phyloP scores from a whole-genome alignment of 2,113 vertebrate species.

The Lagopus leucura region DNA sequence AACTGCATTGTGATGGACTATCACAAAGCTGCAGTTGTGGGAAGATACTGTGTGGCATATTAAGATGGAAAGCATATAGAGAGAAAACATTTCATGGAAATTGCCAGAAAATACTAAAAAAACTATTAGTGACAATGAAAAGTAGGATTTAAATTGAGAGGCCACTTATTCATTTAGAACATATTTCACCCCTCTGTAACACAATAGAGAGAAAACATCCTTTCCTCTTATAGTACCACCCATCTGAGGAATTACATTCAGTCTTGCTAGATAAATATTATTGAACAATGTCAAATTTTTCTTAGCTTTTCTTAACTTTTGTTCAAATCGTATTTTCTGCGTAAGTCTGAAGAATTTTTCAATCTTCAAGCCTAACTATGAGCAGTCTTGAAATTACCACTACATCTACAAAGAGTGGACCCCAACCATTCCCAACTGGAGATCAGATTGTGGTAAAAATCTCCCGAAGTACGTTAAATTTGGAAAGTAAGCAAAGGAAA shows the following conservation, averaged over 20 bases:
- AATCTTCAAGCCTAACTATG: background rate
- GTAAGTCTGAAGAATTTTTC: background rate
- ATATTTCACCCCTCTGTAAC: background rate
- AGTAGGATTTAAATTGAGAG: background rate
- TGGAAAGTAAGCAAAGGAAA: background rate
- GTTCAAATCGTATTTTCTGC: background rate
- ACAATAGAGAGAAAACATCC: background rate
- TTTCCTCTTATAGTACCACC: background rate
- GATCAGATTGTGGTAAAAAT: conserved; percentile 42
- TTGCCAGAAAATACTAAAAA: conserved; percentile 15
- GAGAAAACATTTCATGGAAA: background rate
- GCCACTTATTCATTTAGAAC: background rate
- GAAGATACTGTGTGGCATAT: background rate
- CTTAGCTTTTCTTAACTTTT: background rate
- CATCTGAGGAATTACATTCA: background rate
- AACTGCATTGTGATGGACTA: background rate
- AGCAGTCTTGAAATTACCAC: conserved; percentile 11
- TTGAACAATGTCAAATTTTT: background rate
- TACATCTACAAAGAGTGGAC: background rate
- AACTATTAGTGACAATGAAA: background rate
- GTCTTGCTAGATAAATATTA: background rate
- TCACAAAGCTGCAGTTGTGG: background rate
- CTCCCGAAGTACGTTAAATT: background rate
- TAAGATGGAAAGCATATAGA: background rate
- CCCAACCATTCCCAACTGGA: conserved; percentile 20